Conservation (phyloP, 2,797 vertebrate genomes). For the Pseudomugil tenellus region DNA sequence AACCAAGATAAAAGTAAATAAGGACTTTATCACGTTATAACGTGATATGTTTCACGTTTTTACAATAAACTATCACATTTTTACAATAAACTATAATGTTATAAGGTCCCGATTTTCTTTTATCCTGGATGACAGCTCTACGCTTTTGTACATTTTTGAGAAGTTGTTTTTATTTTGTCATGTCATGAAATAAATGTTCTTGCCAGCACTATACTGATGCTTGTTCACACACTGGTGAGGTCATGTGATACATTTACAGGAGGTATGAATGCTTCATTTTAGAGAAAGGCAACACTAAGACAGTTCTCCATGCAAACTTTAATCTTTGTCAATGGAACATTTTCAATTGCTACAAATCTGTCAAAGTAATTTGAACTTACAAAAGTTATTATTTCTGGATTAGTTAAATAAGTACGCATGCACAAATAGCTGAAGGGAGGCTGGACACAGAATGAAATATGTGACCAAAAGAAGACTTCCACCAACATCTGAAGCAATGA, state of each 20-base stretch:
- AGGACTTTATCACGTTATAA: too few species aligned
- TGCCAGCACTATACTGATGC: not conserved
- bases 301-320: not conserved
- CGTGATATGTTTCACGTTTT: too few species aligned
- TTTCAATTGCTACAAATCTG: not conserved
- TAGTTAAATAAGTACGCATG: too few species aligned
- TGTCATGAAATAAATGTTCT: not conserved
- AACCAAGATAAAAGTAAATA: too few species aligned
- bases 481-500: slow-evolving; percentile 5
- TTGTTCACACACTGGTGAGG: not conserved
- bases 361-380: not conserved
- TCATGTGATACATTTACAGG: slow-evolving; percentile 5
- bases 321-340: slow-evolving; percentile 11
- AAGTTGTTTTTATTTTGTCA: not conserved
- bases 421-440: too few species aligned
- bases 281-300: not conserved
- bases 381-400: not conserved
- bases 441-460: too few species aligned
- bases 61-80: too few species aligned
- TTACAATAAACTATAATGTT: too few species aligned
- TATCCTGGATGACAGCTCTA: too few species aligned
- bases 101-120: too few species aligned
- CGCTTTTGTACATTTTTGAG: slow-evolving; percentile 2
- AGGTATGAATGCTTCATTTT: slow-evolving; percentile 18
- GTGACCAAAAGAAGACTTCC: not conserved